These are phyloP conservation scores for Musca domestica DNA, from an alignment of 1,140 invertebrate genomes.

Conservation along the genomic window DNA sequence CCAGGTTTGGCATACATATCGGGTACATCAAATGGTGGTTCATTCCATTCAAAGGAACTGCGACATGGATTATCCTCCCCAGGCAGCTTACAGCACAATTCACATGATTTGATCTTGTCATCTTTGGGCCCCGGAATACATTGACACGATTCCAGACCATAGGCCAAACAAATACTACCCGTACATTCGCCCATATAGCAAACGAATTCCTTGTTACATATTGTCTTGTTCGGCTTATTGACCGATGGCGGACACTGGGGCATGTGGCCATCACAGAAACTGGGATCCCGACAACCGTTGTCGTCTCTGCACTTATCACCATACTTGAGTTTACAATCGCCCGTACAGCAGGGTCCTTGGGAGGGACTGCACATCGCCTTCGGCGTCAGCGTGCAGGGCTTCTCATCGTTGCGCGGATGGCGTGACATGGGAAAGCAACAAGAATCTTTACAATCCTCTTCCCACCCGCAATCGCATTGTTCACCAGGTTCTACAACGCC, in stretches of 20 bases:
- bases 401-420: conserved; percentile 70
- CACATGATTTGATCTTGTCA: conserved; percentile 80
- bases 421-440: conserved; percentile 91
- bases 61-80: conserved; percentile 78
- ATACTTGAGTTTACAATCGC: conserved; percentile 79
- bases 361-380: conserved; percentile 53
- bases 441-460: conserved; percentile 86
- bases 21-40: conserved; percentile 82
- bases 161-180: conserved; percentile 88
- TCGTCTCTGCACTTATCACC: conserved; percentile 88
- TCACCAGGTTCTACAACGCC: conserved; percentile 94
- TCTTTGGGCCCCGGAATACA: conserved; percentile 75
- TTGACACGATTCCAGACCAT: conserved; percentile 95
- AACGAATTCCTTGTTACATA: conserved; percentile 90
- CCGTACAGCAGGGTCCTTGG: conserved; percentile 93
- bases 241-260: conserved; percentile 86
- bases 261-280: conserved; percentile 82
- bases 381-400: conserved; percentile 80
- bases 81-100: conserved; percentile 84
- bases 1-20: conserved; percentile 92
- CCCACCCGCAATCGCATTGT: conserved; percentile 98
- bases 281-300: conserved; percentile 88
- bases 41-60: conserved; percentile 89
- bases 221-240: conserved; percentile 90
- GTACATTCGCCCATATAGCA: conserved; percentile 95